Evolutionary conservation across 92 coral and sea anemone species (phyloP).

Genomic region (Epizoanthus scotinus): DNA sequence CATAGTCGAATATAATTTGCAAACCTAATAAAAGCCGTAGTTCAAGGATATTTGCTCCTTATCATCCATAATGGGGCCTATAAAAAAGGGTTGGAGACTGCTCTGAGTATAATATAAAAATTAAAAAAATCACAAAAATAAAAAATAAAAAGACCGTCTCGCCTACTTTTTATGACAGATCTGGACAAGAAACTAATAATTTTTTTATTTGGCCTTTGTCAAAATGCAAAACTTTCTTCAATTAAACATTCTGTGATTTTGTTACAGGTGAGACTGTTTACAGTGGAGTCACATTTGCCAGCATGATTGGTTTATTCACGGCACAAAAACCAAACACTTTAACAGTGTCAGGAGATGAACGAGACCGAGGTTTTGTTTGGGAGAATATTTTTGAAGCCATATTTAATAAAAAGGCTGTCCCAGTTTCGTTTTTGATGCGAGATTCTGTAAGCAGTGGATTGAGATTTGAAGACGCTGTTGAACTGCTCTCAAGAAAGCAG

Average conservation of each 20-base stretch:
- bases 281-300: conserved; percentile 86
- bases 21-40: too few species aligned
- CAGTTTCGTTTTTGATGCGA: conserved; percentile 76
- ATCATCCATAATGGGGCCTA: too few species aligned
- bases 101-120: too few species aligned
- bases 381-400: conserved; percentile 74
- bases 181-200: too few species aligned
- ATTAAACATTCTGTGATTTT: background rate
- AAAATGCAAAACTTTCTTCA: background rate
- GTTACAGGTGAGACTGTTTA: conserved; percentile 73
- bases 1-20: too few species aligned
- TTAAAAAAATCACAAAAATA: too few species aligned
- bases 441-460: conserved; percentile 59
- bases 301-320: conserved; percentile 81
- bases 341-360: conserved; percentile 80
- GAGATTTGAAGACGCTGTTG: conserved; percentile 63
- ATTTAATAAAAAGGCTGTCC: conserved; percentile 71
- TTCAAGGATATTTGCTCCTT: too few species aligned
- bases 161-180: too few species aligned
- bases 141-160: too few species aligned
- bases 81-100: too few species aligned
- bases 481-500: conserved; percentile 51
- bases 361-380: conserved; percentile 81
- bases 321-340: conserved; percentile 76
- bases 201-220: too few species aligned